Percentiles rank a stretch among this genome's conserved stretches.
Evolutionary conservation across 2,113 vertebrate species (phyloP).

Genomic region (Chrysemys picta): DNA sequence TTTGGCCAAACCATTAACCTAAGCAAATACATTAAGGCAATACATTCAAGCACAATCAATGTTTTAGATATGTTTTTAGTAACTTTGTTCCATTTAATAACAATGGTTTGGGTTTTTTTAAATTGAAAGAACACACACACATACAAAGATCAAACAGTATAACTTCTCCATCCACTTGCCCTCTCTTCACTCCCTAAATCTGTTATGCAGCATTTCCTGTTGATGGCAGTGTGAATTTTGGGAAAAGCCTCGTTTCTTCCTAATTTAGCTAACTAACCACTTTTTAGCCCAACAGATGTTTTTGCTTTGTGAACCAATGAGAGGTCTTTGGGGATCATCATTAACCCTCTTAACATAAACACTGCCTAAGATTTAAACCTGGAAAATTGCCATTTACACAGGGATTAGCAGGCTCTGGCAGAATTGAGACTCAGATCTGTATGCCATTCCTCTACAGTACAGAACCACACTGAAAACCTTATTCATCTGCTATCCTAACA

Average conservation of each 20-base stretch:
- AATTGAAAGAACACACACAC: background rate
- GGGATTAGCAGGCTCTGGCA: conserved; percentile 51
- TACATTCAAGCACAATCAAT: conserved; percentile 3
- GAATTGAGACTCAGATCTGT: conserved; percentile 14
- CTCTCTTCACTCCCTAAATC: background rate
- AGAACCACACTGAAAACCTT: background rate
- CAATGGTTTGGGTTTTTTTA: background rate
- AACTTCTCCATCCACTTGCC: conserved; percentile 17
- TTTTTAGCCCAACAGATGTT: conserved; percentile 71
- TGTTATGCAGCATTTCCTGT: conserved; percentile 3
- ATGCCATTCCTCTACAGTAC: background rate
- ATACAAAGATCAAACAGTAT: background rate
- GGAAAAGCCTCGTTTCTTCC: conserved; percentile 57
- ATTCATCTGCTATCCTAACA: background rate
- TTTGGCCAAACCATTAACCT: background rate
- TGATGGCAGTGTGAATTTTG: conserved; percentile 47
- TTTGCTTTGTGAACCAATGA: conserved; percentile 40
- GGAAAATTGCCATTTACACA: conserved; percentile 50
- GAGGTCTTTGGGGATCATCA: conserved; percentile 57
- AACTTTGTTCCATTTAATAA: background rate
- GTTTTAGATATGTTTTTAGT: background rate
- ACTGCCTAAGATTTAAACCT: conserved; percentile 51
- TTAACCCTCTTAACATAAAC: conserved; percentile 70
- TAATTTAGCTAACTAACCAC: conserved; percentile 64
- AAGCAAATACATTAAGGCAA: conserved; percentile 13